phyloP scores from a whole-genome alignment of 2,888 invertebrate genomes.

The Lymantria dispar region DNA sequence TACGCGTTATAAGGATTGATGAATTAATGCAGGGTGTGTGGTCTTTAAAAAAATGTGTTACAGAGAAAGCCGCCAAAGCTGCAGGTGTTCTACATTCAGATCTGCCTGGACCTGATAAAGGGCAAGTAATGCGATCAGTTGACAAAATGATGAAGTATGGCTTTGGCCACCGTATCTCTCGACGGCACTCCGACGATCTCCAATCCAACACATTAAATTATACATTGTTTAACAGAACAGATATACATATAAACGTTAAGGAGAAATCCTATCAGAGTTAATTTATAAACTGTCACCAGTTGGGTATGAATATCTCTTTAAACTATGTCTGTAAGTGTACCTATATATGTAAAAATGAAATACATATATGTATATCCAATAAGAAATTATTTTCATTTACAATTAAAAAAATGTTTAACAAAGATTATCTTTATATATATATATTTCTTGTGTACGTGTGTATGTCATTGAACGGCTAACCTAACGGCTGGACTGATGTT shows the following conservation, averaged over 20 bases:
- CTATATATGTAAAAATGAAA: neutral
- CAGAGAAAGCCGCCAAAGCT: conserved; percentile 53
- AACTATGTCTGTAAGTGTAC: neutral
- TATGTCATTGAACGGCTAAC: too few relatives aligned
- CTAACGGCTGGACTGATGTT: too few relatives aligned
- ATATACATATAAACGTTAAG: neutral
- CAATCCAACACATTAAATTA: neutral
- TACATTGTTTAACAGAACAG: neutral
- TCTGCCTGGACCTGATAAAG: neutral
- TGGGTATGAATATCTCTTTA: neutral
- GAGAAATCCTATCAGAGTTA: neutral
- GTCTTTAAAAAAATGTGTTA: conserved; percentile 6
- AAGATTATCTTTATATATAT: too few relatives aligned
- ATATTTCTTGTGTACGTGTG: too few relatives aligned
- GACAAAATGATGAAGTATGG: conserved; percentile 49
- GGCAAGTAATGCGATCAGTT: conserved; percentile 48
- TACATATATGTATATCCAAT: too few relatives aligned
- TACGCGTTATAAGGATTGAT: too few relatives aligned
- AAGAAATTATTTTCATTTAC: too few relatives aligned
- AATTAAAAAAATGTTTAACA: too few relatives aligned
- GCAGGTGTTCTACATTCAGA: conserved; percentile 48
- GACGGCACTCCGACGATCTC: conserved; percentile 41
- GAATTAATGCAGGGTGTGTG: too few relatives aligned
- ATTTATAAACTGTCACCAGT: neutral
- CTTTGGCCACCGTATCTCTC: conserved; percentile 46